Base-by-base conservation (phyloP, 2,888 invertebrate species). In the Leucania comma region DNA sequence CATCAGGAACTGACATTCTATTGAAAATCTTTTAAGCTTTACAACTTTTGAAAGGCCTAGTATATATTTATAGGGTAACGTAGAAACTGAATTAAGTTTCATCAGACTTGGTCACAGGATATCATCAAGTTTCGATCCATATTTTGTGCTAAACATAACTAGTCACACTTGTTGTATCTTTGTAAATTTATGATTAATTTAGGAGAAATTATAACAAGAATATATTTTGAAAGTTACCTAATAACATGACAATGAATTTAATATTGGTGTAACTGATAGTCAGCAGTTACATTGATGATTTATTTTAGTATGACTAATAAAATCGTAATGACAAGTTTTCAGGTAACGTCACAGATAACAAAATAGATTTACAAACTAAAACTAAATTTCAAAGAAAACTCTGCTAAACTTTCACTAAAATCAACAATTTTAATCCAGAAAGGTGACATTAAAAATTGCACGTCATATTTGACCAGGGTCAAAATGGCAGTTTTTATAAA, bases 401-500 rank as follows among this genome's bases (percentile, higher is more conserved):
- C 20, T 3, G 1, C 26, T 3, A 10, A 62, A 53, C 6, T 65
- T 61, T 38, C 10, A 53, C 6, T 24, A 17, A 26, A 53, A 32
- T 53, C 53, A 54, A 58, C 54, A 74, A 53, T 61, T 69, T 66
- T 61, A 50, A 17, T 17, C 38, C 1, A 9, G 53, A 69, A 53
- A 67, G 72, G 54, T 82, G 65, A 63, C 58, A 38, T 68, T 68
- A 68, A 60, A 65, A 76, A 32, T 59, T 29, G 42, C 42, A 59
- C 14, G 72, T 67, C 71, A 76, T 46, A 59, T 51, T 58, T 82
- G 81, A 82, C 50, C 71, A 73, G 80, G 80, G 83, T 81, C 66
- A 59, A 71, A 68, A 24, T 70, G 72, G 62, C 59, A 82, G 68
- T 35, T 67, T 82, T 68, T 67, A 71, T 67, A 68, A 68, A 68